Evolutionary conservation across 2,888 invertebrate genomes (phyloP).

Genomic region (Branchellion lobata): DNA sequence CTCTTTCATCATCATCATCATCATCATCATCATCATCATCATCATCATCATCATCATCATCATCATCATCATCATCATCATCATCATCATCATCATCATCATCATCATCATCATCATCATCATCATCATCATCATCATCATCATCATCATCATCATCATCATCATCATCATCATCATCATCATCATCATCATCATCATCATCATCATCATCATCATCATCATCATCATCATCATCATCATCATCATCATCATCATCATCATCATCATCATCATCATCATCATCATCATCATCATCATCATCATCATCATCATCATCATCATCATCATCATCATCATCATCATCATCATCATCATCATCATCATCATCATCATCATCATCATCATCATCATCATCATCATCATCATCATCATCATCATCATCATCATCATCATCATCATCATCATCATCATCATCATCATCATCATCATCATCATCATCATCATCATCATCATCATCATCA

Average conservation of each 20-base stretch:
- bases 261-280: constrained; percentile 17
- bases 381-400: not conserved
- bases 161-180: not conserved
- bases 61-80: constrained; percentile 21
- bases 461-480: not conserved
- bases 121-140: constrained; percentile 4
- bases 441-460: not conserved
- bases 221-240: constrained; percentile 21
- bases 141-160: not conserved
- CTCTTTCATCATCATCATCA: constrained; percentile 4
- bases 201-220: constrained; percentile 19
- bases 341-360: not conserved
- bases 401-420: not conserved
- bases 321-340: constrained; percentile 4
- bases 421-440: not conserved
- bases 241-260: constrained; percentile 21
- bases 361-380: not conserved
- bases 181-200: constrained; percentile 22
- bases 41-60: constrained; percentile 21
- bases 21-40: constrained; percentile 19
- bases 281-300: constrained; percentile 6
- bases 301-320: not conserved
- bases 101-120: constrained; percentile 13
- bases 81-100: constrained; percentile 21
- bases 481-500: not conserved